Percentiles rank a stretch among this genome's conserved stretches.
Evolutionary conservation across 2,113 vertebrate species (phyloP).

Genomic region (Sprattus sprattus): DNA sequence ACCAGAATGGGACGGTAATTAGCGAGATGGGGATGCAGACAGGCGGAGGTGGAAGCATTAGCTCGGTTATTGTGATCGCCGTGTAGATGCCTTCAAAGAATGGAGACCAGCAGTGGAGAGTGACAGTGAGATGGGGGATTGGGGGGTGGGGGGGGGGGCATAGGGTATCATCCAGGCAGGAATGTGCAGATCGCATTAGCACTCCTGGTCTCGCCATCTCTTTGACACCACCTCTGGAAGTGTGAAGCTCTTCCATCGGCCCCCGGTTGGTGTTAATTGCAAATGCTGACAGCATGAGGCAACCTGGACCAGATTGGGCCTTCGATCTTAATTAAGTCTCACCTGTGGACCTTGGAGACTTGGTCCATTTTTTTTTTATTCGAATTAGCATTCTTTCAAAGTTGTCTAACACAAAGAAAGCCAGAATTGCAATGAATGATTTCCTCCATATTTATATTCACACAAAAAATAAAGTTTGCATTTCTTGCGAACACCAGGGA

Average conservation of each 20-base stretch:
- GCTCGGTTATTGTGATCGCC: background rate
- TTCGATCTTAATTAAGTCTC: background rate
- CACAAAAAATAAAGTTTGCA: too few species aligned
- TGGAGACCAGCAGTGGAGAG: background rate
- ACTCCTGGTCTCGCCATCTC: background rate
- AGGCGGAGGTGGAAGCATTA: background rate
- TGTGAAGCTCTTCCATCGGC: background rate
- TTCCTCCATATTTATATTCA: background rate
- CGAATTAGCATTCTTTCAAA: background rate
- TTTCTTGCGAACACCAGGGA: too few species aligned
- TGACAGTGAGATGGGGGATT: background rate
- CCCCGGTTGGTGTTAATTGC: background rate
- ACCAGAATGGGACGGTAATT: slow-evolving; percentile 3
- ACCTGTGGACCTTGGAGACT: background rate
- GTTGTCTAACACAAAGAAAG: background rate
- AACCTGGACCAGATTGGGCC: background rate
- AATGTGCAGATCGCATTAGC: background rate
- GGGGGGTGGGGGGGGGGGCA: too few species aligned
- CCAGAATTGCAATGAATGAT: background rate
- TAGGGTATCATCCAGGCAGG: too few species aligned
- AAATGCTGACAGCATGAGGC: background rate
- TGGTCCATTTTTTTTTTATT: too few species aligned
- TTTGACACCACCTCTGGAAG: background rate
- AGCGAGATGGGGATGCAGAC: background rate
- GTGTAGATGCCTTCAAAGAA: background rate